Conservation (phyloP, 2,113 vertebrate genomes). For the Amazona guildingii region DNA sequence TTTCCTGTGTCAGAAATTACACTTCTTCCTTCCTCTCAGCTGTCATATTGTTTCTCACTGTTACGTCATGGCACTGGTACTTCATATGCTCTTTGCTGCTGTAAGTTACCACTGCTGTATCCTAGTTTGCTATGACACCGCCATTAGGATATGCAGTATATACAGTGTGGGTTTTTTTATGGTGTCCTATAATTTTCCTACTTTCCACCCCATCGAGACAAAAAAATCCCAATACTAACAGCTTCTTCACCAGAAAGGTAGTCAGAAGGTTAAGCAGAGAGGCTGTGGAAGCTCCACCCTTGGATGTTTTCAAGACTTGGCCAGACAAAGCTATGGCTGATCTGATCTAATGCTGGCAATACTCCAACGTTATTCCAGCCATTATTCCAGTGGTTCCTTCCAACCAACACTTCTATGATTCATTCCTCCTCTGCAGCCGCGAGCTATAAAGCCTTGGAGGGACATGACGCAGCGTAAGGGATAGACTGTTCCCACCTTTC, state of each 20-base stretch:
- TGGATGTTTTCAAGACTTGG: background rate
- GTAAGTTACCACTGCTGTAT: background rate
- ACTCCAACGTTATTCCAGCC: background rate
- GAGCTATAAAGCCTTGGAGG: background rate
- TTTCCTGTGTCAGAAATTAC: background rate
- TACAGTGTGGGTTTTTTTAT: background rate
- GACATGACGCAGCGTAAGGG: background rate
- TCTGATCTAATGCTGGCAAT: background rate
- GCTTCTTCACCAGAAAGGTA: background rate
- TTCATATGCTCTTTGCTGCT: background rate
- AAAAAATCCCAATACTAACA: background rate
- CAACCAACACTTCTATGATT: background rate
- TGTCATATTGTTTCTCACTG: background rate
- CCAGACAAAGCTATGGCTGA: background rate
- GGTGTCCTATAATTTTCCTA: background rate
- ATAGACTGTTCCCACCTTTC: background rate
- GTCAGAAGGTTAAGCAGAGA: background rate
- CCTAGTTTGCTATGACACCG: background rate
- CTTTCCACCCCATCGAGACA: background rate
- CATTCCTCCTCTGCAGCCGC: background rate
- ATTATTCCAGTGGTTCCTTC: background rate
- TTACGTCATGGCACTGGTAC: background rate
- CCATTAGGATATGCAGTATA: background rate
- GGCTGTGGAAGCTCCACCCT: background rate
- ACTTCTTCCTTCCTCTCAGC: background rate